Evolutionary conservation across 64 coral and sea anemone species (phyloP).

Genomic region (Pocillopora damicornis): DNA sequence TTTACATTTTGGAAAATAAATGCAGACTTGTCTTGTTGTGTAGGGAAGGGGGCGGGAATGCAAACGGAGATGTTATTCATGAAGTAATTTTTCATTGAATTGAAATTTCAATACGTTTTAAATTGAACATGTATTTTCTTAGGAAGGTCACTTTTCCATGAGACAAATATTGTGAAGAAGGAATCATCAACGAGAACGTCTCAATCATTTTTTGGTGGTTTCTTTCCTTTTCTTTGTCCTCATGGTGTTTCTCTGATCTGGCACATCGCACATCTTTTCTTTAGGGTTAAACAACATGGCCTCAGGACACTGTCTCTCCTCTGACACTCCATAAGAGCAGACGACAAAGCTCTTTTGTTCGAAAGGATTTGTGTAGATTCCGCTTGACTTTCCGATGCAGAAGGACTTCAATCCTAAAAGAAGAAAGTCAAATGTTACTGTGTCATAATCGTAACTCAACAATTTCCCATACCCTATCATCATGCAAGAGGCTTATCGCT

Average conservation of each 20-base stretch:
- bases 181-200: too few species aligned
- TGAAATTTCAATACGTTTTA: too few species aligned
- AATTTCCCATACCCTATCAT: too few species aligned
- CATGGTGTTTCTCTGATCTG: not conserved
- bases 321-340: conserved; percentile 55
- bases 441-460: not conserved
- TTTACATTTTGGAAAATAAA: too few species aligned
- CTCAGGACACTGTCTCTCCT: conserved; percentile 53
- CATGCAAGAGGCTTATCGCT: too few species aligned
- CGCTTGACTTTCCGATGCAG: conserved; percentile 63
- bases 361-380: conserved; percentile 40
- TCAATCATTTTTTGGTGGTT: not conserved
- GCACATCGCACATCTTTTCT: conserved; percentile 77
- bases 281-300: conserved; percentile 49
- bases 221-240: conserved; percentile 1
- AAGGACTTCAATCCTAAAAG: conserved; percentile 27
- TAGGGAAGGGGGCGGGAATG: too few species aligned
- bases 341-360: conserved; percentile 58
- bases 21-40: too few species aligned
- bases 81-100: too few species aligned
- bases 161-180: too few species aligned
- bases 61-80: too few species aligned
- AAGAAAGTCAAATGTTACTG: not conserved
- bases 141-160: too few species aligned
- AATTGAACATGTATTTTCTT: too few species aligned